phyloP scores from a whole-genome alignment of 1,140 invertebrate genomes.

The Metopolophium dirhodum region DNA sequence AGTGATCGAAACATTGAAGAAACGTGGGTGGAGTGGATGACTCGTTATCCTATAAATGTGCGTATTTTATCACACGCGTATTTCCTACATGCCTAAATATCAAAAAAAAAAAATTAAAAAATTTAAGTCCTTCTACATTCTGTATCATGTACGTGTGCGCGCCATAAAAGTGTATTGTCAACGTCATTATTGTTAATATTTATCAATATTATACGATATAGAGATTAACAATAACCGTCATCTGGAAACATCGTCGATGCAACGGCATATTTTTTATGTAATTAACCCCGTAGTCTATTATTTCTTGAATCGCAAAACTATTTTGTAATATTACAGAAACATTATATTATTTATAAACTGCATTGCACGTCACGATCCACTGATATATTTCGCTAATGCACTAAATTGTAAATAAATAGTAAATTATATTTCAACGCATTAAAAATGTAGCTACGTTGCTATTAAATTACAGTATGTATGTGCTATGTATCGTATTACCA shows the following conservation, averaged over 20 bases:
- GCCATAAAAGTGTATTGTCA: neutral
- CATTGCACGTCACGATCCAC: neutral
- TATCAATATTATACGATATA: neutral
- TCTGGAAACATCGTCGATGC: neutral
- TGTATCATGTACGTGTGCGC: too few species aligned
- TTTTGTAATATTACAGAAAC: neutral
- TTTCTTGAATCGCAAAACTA: neutral
- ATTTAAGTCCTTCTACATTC: neutral
- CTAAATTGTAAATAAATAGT: too few species aligned
- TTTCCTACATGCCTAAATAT: neutral
- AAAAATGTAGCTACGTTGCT: too few species aligned
- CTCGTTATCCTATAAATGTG: neutral
- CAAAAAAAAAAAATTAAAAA: neutral
- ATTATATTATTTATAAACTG: neutral
- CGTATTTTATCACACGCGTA: neutral
- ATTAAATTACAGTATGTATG: too few species aligned
- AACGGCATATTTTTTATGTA: neutral
- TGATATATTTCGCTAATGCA: too few species aligned
- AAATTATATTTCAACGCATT: too few species aligned
- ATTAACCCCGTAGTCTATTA: neutral
- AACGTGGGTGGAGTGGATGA: neutral
- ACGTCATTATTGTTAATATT: neutral
- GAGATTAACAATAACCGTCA: neutral
- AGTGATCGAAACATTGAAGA: neutral
- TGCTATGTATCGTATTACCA: too few species aligned